Evolutionary conservation across 1,140 invertebrate species (phyloP), one percentile per base, ranked within the genome.

Genomic region (Parasteatoda tepidariorum): DNA sequence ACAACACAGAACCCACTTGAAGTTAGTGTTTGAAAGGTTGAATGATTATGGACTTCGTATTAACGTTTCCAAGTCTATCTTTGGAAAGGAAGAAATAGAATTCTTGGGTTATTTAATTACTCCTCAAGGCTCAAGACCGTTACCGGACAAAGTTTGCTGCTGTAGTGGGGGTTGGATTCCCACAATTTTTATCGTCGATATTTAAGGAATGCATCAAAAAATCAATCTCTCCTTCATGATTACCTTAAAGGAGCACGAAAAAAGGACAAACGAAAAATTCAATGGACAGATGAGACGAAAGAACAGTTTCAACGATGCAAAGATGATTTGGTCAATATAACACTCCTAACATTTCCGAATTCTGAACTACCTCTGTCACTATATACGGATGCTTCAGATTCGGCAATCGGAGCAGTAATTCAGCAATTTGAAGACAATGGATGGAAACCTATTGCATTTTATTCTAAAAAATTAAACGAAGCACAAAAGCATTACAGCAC

Each of bases 131-230:
- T 83, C 57, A 6, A 15, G 28, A 18, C 74, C 41, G 3, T 3
- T 76, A 31, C 26, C 41, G 22, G 71, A 62, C 0, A 75, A 78
- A 24, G 74, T 84, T n/a, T 6, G 6, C 81, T 88, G 81, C 54
- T 90, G 6, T 84, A 86, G 54, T 61, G 85, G 0, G 89, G 88
- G 83, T 18, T 88, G 15, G 89, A 88, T 3, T 82, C 88, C 41
- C 64, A 89, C 2, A 89, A 89, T 83, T 89, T 88, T 85, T 90
- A 90, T 84, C 85, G 85, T 7, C 86, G 84, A 81, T 90, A 89
- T 84, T 73, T 89, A 18, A 84, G 75, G 28, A 86, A 87, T 67
- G 84, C 88, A 7, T 83, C 87, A 2, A 26, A 71, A 18, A 59
- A 76, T 5, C 85, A 85, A 57, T 24, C 61, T 3, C 73, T 81